Evolutionary conservation across 2,888 invertebrate species (phyloP), one percentile per base, ranked within the genome.

Genomic region (Rapana venosa): DNA sequence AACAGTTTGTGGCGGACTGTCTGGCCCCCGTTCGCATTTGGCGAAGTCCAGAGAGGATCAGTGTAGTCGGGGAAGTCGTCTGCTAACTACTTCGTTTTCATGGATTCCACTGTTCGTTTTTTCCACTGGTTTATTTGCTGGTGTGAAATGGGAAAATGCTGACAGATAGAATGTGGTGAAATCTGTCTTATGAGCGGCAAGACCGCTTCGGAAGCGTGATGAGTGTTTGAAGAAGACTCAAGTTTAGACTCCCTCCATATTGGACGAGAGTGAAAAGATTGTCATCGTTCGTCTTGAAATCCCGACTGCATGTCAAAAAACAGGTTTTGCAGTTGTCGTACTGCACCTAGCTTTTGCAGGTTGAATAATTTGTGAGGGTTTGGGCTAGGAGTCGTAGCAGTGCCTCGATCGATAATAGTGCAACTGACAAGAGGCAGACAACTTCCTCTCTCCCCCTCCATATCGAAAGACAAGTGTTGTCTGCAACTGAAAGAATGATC

Each of bases 1-100:
- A 81, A 81, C 81, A 81, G 77, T 77, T 81, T 36, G 81, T 81
- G 81, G 81, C 81, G 81, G 81, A 81, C 81, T 81, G 81, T 81
- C 81, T 81, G 81, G 81, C 22, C 32, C 20, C 32, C 77, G 81
- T 8, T 81, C 11, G 26, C 11, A 5, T 36, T 35, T 81, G 81
- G 36, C 36, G 8, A 26, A 35, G 36, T 81, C 36, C n/a, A 11
- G 70, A 70, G 70, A 70, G 70, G 22, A 70, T 17, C 22, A 70
- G 22, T 70, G 15, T 17, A 17, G 70, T 70, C 26, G 32, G 30
- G 32, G 30, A 32, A 15, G 8, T 32, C 32, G 32, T 17, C 32
- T 32, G 61, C 61, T 61, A 17, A 15, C 17, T 61, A 17, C 61
- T 61, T 61, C 61, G 61, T 61, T 61, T 61, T 61, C 13, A 13